Evolutionary conservation across 2,888 invertebrate genomes (phyloP), one percentile per base, ranked within the genome.

Genomic region (Heterodera filipjevi): DNA sequence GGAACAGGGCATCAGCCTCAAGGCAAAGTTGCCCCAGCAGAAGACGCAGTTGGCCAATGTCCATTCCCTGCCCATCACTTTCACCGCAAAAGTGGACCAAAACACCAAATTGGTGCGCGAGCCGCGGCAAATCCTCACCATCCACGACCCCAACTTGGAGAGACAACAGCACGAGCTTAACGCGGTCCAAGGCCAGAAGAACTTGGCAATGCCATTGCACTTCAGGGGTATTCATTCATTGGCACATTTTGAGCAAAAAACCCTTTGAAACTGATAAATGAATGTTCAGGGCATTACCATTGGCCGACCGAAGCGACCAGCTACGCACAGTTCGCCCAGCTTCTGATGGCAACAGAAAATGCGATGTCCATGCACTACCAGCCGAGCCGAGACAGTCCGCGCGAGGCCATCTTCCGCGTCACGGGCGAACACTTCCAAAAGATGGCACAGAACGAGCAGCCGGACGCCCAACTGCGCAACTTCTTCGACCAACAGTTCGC

Each of bases 331-430:
- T 30, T 80, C n/a, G 35, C 71, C 33, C 78, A 83, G 46, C 39
- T 81, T 32, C 22, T 84, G 33, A 75, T 80, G 79, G 70, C 81
- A 76, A 80, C 81, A 27, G 86, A 87, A 78, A 86, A 86, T 78
- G 80, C 84, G 77, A 44, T 86, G 70, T 83, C 84, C 64, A 74
- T 86, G 32, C 53, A 30, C 30, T 76, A 71, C 68, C 76, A 81
- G 64, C 84, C 82, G 30, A 66, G 33, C 59, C 33, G 53, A 27
- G 53, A 83, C 22, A 71, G 78, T 33, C 71, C 84, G 10, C 49
- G 77, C 35, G 59, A 78, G 59, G 46, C 85, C 53, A 49, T 77
- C 19, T 75, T 85, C 66, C 46, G 66, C 46, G 71, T 76, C 49
- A 46, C 35, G 30, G 66, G 72, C 49, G n/a, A 39, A n/a, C 46